Base-by-base conservation (phyloP, 2,888 invertebrate genomes). In the Cryptosula pallasiana region DNA sequence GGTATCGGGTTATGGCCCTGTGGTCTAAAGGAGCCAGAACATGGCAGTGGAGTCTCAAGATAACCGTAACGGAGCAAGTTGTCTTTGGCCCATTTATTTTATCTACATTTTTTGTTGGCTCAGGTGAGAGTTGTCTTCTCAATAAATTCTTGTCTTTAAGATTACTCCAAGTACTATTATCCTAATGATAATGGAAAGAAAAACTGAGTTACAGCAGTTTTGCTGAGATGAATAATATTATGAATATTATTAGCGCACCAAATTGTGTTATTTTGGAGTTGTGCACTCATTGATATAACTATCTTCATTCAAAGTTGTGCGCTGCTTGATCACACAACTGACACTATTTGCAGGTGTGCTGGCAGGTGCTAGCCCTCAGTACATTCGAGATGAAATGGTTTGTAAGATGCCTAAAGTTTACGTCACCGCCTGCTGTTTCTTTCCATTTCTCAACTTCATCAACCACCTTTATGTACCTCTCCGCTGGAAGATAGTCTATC, bases 401-500 rank as follows among this genome's bases (percentile, higher is more conserved):
- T 63, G 13, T 32, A 63, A 63, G 32, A 3, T 63, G 9, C 63
- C 63, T 32, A 3, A 13, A 3, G 27, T 27, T n/a, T 63, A 63
- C 63, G 2, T 63, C 25, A 63, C 63, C 16, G 20, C 63, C 13
- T 63, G 63, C 63, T 2, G 13, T 9, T 25, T 63, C 29, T 63
- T 63, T n/a, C 63, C 63, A 32, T 63, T 63, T 2, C 29, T 63
- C 32, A 63, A 63, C n/a, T 63, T 63, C 32, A 63, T 63, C 63
- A 63, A 63, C n/a, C 63, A 63, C 32, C 32, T 63, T 5, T 63
- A 25, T 63, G 32, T 63, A 32, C 63, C 63, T 27, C 27, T 63
- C 63, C 29, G 27, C 32, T 63, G 13, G 25, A 63, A 63, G 34
- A 63, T 63, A 27, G 32, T 27, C 13, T 63, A 63, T 27, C 63